These are phyloP conservation scores for Sinocyclocheilus maitianheensis DNA, from an alignment of 2,113 vertebrate genomes.

Conservation along the genomic window DNA sequence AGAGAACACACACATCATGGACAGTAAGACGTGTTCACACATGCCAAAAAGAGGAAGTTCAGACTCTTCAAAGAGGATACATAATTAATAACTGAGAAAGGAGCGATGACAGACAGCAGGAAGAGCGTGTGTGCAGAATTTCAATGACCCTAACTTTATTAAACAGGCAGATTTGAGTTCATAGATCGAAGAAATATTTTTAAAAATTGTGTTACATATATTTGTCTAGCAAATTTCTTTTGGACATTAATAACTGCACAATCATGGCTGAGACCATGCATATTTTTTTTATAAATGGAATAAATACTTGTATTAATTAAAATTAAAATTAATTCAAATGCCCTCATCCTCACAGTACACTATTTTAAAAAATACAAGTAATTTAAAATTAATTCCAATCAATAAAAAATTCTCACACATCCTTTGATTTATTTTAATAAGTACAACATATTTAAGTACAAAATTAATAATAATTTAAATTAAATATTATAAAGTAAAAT, in stretches of 20 bases:
- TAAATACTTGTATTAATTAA: no score
- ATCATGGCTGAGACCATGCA: background rate
- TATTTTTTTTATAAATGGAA: background rate
- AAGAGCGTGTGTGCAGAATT: background rate
- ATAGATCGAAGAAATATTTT: background rate
- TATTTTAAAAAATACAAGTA: no score
- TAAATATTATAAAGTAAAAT: no score
- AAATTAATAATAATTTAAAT: no score
- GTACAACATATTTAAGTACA: no score
- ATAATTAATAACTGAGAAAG: background rate
- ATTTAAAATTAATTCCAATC: no score
- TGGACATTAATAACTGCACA: background rate
- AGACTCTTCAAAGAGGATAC: background rate
- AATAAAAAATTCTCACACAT: no score
- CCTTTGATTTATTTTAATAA: no score
- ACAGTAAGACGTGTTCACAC: background rate
- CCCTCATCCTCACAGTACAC: background rate
- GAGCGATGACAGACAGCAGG: background rate
- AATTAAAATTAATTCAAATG: background rate
- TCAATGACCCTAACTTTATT: background rate
- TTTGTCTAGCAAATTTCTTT: background rate
- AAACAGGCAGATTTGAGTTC: background rate
- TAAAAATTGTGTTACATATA: background rate
- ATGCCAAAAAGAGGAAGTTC: background rate
- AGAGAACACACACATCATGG: background rate